Conservation (phyloP, 2,113 vertebrate genomes). For the Hystrix brachyura region DNA sequence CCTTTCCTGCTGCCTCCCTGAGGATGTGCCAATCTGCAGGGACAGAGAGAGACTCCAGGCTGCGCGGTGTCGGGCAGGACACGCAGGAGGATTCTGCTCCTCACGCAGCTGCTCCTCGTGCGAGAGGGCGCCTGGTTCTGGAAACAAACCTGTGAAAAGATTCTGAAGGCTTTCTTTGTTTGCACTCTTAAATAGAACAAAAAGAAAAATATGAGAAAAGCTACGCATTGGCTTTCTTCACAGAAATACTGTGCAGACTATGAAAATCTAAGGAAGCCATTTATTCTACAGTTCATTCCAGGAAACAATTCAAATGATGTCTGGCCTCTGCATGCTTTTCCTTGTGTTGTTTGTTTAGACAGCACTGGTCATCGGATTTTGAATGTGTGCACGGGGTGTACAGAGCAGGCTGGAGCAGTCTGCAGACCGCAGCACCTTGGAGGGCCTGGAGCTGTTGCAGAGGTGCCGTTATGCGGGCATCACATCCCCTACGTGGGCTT, state of each 20-base stretch:
- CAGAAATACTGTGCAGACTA: no score
- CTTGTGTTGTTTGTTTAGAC: neutral
- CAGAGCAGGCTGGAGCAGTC: no score
- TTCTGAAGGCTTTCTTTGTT: neutral
- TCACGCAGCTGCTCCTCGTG: neutral
- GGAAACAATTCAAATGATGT: neutral
- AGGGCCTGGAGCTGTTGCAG: no score
- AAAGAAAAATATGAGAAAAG: neutral
- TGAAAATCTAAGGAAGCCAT: neutral
- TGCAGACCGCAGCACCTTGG: no score
- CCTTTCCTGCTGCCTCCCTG: neutral
- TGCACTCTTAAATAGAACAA: no score
- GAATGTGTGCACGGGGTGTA: neutral
- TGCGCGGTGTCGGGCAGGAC: neutral
- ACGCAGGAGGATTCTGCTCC: neutral
- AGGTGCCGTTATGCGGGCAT: no score
- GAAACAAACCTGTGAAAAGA: neutral
- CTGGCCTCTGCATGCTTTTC: neutral
- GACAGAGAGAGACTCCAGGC: neutral
- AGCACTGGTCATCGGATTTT: neutral
- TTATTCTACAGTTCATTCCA: neutral
- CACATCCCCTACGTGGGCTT: neutral
- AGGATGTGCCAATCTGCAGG: neutral
- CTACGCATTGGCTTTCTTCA: neutral
- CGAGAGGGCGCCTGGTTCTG: neutral